phyloP scores from a whole-genome alignment of 2,888 invertebrate genomes.

The Mythimna lalbum region DNA sequence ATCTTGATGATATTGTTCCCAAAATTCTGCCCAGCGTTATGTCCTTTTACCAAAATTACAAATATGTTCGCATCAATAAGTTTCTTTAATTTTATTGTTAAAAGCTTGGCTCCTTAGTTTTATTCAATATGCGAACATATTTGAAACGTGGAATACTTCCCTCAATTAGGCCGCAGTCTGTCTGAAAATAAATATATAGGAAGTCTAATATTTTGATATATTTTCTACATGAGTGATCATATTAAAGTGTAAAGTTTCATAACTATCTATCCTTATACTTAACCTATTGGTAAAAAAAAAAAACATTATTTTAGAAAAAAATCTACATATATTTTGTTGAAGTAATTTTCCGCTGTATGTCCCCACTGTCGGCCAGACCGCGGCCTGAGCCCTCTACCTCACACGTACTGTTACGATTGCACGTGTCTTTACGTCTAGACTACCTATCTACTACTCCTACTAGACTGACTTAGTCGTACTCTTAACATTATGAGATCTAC shows the following conservation, averaged over 20 bases:
- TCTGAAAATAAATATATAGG: conserved; percentile 3
- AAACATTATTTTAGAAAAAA: not conserved
- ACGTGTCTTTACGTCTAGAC: conserved; percentile 77
- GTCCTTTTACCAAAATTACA: conserved; percentile 40
- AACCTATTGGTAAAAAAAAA: no score
- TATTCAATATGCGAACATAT: conserved; percentile 53
- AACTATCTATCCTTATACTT: no score
- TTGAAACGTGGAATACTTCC: conserved; percentile 41
- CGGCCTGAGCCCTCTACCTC: conserved; percentile 77
- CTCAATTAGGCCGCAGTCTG: conserved; percentile 55
- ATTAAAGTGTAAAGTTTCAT: not conserved
- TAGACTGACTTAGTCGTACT: conserved; percentile 89
- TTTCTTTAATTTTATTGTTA: conserved; percentile 9
- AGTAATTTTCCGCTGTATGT: not conserved
- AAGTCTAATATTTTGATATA: not conserved
- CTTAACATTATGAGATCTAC: conserved; percentile 79
- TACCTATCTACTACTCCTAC: conserved; percentile 84
- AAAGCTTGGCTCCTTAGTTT: not conserved
- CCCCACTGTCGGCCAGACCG: conserved; percentile 53
- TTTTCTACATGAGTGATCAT: not conserved
- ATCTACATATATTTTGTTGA: not conserved
- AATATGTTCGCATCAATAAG: conserved; percentile 51
- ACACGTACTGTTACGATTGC: conserved; percentile 79
- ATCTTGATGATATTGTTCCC: conserved; percentile 37
- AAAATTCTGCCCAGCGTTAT: conserved; percentile 25